Conservation (phyloP, 2,113 vertebrate genomes). For the Eudyptes chrysolophus region DNA sequence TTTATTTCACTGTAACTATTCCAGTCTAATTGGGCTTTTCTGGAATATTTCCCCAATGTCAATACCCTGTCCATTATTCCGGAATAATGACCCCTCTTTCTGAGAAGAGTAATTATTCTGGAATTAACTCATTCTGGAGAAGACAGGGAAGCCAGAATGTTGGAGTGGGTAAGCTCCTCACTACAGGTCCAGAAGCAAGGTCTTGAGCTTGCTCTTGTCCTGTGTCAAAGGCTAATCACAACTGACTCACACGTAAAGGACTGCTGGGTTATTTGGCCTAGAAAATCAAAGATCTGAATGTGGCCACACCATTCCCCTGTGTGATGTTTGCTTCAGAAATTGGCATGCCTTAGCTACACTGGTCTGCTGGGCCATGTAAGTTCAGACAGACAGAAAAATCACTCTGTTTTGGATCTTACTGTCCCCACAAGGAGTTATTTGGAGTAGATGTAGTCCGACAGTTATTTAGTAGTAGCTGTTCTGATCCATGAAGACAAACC, state of each 20-base stretch:
- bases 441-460: not conserved
- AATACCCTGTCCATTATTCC: not conserved
- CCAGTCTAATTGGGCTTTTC: not conserved
- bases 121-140: not conserved
- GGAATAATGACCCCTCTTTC: not conserved
- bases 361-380: not conserved
- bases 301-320: not conserved
- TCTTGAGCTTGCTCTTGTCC: not conserved
- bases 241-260: accelerated
- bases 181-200: not conserved
- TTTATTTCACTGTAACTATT: not conserved
- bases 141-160: not conserved
- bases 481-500: not conserved
- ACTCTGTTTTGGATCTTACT: not conserved
- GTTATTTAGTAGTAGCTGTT: not conserved
- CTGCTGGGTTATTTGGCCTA: not conserved
- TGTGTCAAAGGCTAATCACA: not conserved
- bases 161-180: not conserved
- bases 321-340: not conserved
- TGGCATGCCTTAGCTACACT: not conserved
- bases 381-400: not conserved
- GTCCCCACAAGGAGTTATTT: not conserved
- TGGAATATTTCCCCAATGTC: not conserved
- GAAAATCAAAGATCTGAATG: not conserved
- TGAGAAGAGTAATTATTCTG: not conserved